These are phyloP conservation scores for Heliopora coerulea DNA, from an alignment of 92 coral and sea anemone genomes.

Conservation along the genomic window DNA sequence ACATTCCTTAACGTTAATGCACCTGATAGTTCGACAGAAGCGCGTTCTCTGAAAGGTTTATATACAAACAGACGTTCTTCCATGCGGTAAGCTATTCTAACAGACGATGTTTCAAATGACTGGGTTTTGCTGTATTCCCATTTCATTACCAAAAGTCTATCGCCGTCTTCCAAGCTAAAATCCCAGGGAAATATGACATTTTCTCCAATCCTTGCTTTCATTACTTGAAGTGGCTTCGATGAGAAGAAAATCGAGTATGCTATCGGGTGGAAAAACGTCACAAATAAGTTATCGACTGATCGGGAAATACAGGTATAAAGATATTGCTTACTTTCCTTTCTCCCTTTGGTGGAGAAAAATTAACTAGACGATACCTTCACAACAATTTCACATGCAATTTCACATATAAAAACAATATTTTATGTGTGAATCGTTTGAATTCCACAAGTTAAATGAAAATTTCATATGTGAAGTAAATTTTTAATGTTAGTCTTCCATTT, in stretches of 20 bases:
- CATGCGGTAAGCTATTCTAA: conserved; percentile 5
- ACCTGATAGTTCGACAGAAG: not conserved
- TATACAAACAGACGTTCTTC: not conserved
- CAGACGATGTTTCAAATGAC: conserved; percentile 3
- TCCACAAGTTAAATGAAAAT: too few species aligned
- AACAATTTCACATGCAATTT: too few species aligned
- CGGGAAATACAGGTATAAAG: too few species aligned
- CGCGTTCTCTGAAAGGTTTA: not conserved
- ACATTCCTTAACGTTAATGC: conserved; percentile 10
- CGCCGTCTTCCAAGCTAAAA: conserved; percentile 5
- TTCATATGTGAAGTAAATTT: too few species aligned
- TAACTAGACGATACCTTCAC: too few species aligned
- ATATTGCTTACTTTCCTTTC: too few species aligned
- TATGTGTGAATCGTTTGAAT: too few species aligned
- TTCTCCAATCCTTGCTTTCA: conserved; percentile 18
- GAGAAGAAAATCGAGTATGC: not conserved
- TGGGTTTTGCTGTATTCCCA: conserved; percentile 3
- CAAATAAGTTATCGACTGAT: too few species aligned
- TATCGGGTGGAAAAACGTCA: not conserved
- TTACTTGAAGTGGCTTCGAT: not conserved
- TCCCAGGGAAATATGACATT: conserved; percentile 20
- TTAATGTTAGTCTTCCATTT: too few species aligned
- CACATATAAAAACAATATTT: too few species aligned
- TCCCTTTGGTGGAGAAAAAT: too few species aligned
- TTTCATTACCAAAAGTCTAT: not conserved